Percentiles rank a stretch among this genome's conserved stretches.
Evolutionary conservation across 2,888 invertebrate genomes (phyloP).

Genomic region (Andrena bicolor): DNA sequence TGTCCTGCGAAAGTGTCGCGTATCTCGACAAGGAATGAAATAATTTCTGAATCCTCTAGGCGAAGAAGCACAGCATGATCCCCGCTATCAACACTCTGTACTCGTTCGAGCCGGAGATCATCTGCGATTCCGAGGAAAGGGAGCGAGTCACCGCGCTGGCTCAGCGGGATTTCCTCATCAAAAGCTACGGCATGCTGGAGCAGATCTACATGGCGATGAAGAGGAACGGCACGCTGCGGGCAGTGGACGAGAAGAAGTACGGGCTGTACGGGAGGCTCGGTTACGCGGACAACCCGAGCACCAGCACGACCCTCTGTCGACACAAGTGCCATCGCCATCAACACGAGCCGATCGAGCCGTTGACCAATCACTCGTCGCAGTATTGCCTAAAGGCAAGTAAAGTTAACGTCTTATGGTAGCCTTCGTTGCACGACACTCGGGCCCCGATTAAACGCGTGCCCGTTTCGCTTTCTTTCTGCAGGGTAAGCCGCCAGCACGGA

Average conservation of each 20-base stretch:
- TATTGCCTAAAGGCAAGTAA: conserved; percentile 57
- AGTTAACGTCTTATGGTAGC: background rate
- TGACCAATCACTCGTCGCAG: conserved; percentile 36
- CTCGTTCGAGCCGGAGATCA: conserved; percentile 89
- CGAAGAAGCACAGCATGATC: conserved; percentile 72
- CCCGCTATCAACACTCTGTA: conserved; percentile 79
- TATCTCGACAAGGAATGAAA: background rate
- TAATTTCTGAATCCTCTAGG: conserved; percentile 52
- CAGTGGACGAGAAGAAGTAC: conserved; percentile 89
- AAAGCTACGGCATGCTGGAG: conserved; percentile 90
- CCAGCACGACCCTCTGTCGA: conserved; percentile 16
- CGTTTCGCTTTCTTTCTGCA: conserved; percentile 9
- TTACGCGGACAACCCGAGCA: conserved; percentile 30
- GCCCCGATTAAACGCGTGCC: conserved; percentile 11
- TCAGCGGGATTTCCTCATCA: conserved; percentile 89
- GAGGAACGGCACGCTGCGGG: conserved; percentile 88
- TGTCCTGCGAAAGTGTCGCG: background rate
- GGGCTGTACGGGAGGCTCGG: conserved; percentile 73
- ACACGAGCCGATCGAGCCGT: background rate
- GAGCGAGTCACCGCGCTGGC: conserved; percentile 89
- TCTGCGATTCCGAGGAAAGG: conserved; percentile 90
- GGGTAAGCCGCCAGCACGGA: conserved; percentile 32
- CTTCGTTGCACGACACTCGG: background rate
- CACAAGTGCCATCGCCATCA: conserved; percentile 42
- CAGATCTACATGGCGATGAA: conserved; percentile 89